Evolutionary conservation across 2,797 vertebrate genomes (phyloP).

Genomic region (Calcarius lapponicus): DNA sequence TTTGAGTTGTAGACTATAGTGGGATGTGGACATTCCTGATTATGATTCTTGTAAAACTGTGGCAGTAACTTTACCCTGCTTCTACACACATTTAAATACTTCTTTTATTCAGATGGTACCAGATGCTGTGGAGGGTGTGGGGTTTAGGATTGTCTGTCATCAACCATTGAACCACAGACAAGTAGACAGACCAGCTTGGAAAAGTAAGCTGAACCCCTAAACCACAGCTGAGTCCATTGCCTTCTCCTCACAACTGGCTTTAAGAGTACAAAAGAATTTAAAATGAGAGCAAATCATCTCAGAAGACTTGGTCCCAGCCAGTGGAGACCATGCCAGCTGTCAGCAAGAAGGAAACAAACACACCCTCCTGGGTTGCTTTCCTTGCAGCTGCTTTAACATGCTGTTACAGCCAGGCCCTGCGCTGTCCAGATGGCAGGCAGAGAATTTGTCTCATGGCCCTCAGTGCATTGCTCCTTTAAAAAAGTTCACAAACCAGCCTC

Average conservation of each 20-base stretch:
- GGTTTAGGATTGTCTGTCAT: not conserved
- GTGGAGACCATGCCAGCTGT: not conserved
- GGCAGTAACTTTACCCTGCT: not conserved
- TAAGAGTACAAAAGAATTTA: not conserved
- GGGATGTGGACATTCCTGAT: not conserved
- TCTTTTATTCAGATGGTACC: not conserved
- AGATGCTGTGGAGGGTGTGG: not conserved
- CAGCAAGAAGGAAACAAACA: slow-evolving; percentile 9
- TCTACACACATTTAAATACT: not conserved
- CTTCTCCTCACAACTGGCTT: not conserved
- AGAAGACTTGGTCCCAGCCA: not conserved
- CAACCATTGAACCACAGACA: not conserved
- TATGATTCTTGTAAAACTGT: not conserved
- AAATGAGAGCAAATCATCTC: not conserved
- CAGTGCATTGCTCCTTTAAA: not conserved
- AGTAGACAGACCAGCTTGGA: not conserved
- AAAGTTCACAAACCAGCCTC: not conserved
- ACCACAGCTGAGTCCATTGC: not conserved
- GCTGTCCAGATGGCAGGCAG: not conserved
- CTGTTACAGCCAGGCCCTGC: not conserved
- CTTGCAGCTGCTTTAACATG: not conserved
- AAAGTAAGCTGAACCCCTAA: not conserved
- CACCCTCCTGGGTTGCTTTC: not conserved
- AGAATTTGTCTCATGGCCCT: not conserved
- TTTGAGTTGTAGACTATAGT: not conserved